These are phyloP conservation scores for Diabrotica balteata DNA, from an alignment of 2,888 invertebrate genomes.

Conservation along the genomic window DNA sequence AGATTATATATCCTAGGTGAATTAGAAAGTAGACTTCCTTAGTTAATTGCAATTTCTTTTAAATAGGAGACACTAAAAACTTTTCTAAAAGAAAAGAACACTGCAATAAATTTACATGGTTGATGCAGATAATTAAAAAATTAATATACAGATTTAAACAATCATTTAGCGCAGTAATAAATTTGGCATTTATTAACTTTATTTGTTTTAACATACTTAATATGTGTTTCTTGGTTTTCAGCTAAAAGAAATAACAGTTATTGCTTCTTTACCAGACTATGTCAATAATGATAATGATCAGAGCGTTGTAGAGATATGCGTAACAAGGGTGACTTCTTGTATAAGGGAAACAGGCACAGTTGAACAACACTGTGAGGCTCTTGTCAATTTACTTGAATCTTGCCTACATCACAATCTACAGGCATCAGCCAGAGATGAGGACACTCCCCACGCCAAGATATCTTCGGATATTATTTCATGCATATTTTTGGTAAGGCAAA, in stretches of 20 bases:
- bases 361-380: constrained; percentile 82
- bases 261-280: constrained; percentile 84
- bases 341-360: constrained; percentile 88
- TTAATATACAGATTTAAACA: too few relatives aligned
- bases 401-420: constrained; percentile 89
- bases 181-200: background rate
- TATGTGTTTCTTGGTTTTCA: constrained; percentile 50
- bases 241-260: constrained; percentile 79
- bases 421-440: constrained; percentile 79
- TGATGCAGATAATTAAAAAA: too few relatives aligned
- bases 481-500: constrained; percentile 81
- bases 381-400: constrained; percentile 85
- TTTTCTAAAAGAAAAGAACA: too few relatives aligned
- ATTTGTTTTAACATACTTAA: background rate
- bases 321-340: constrained; percentile 88
- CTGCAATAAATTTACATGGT: too few relatives aligned
- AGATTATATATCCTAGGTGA: too few relatives aligned
- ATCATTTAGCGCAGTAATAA: too few relatives aligned
- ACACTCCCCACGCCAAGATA: constrained; percentile 96
- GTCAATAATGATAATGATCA: constrained; percentile 89
- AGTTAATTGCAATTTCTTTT: too few relatives aligned
- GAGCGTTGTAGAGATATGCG: constrained; percentile 93
- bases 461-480: constrained; percentile 94
- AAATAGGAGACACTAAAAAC: too few relatives aligned
- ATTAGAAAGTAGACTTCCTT: too few relatives aligned